Percentiles rank a stretch among this genome's conserved stretches.
Evolutionary conservation across 2,797 vertebrate genomes (phyloP).

Genomic region (Pseudomugil gertrudae): DNA sequence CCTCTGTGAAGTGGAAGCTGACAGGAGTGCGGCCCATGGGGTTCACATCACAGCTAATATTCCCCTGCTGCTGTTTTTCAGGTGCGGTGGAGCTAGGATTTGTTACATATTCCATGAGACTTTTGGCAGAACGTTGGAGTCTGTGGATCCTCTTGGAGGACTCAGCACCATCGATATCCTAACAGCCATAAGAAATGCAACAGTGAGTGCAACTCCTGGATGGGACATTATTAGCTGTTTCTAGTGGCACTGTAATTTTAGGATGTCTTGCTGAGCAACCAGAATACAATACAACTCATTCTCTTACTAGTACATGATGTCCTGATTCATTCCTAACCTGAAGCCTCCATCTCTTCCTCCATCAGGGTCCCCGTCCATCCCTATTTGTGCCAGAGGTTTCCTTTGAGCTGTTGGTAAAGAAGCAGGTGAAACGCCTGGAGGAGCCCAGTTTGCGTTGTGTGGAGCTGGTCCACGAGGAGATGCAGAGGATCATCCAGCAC

Average conservation of each 20-base stretch:
- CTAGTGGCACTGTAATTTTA: conserved; percentile 2
- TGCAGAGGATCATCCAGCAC: conserved; percentile 99
- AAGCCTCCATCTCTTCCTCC: background rate
- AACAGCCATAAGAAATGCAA: conserved; percentile 98
- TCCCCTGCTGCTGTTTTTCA: conserved; percentile 70
- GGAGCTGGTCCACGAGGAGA: conserved; percentile 98
- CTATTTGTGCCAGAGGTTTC: conserved; percentile 98
- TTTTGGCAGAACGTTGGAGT: conserved; percentile 97
- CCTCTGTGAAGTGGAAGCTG: conserved; percentile 52
- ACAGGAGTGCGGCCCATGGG: conserved; percentile 45
- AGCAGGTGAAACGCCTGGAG: conserved; percentile 97
- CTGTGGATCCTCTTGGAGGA: conserved; percentile 95
- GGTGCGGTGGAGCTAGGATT: conserved; percentile 97
- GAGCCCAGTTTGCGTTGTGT: conserved; percentile 97
- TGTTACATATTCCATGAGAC: conserved; percentile 99
- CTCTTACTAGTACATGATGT: background rate
- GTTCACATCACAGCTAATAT: conserved; percentile 59
- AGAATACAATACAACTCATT: background rate
- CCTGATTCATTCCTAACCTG: conserved; percentile 15
- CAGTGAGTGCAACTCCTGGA: conserved; percentile 80
- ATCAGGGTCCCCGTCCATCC: conserved; percentile 94
- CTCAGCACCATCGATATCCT: conserved; percentile 97
- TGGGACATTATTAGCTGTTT: conserved; percentile 12
- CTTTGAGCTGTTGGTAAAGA: conserved; percentile 96
- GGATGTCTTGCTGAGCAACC: background rate